Evolutionary conservation across 2,888 invertebrate genomes (phyloP), one percentile per base, ranked within the genome.

Genomic region (Chesias legatella): DNA sequence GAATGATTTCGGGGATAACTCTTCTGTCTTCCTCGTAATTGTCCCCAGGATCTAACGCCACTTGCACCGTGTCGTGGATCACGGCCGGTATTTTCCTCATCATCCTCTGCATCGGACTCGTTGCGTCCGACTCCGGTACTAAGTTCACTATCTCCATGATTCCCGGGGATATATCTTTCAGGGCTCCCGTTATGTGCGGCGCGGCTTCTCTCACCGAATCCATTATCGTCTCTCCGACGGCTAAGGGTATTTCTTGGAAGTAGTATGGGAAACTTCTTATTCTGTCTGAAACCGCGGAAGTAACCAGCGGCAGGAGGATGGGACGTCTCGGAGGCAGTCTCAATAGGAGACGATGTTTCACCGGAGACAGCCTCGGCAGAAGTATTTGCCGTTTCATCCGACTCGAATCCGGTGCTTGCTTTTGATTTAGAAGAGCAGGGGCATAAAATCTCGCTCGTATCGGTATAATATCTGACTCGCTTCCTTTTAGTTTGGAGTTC

Each of bases 261-360:
- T 86, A 86, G 40, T 86, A 79, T 1, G 86, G 88, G 60, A 85
- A 85, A 10, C 83, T 71, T 65, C 85, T 74, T 73, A 88, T 85
- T 47, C 74, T 68, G 71, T 88, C 80, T 42, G 88, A 79, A 22
- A 86, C 68, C 34, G 78, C 80, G 48, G 82, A 79, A 20, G 86
- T 88, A 51, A 88, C 72, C 43, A 82, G 59, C 1, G 86, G 83
- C 9, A 85, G 67, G 44, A 85, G 60, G 33, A 85, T 73, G 9
- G 86, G 84, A 17, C 65, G 74, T 39, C 73, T 71, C 31, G 84
- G 81, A 28, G 80, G 80, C 13, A 85, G 63, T 40, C 67, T 68
- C 50, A 69, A 64, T 30, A 67, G 62, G 33, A 73, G 52, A 8
- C 71, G 73, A 21, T 75, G 59, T 43, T 70, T 76, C 53, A 79